Percentiles rank a stretch among this genome's conserved stretches.
Evolutionary conservation across 1,140 invertebrate species (phyloP).

Genomic region (Drosophila sechellia): DNA sequence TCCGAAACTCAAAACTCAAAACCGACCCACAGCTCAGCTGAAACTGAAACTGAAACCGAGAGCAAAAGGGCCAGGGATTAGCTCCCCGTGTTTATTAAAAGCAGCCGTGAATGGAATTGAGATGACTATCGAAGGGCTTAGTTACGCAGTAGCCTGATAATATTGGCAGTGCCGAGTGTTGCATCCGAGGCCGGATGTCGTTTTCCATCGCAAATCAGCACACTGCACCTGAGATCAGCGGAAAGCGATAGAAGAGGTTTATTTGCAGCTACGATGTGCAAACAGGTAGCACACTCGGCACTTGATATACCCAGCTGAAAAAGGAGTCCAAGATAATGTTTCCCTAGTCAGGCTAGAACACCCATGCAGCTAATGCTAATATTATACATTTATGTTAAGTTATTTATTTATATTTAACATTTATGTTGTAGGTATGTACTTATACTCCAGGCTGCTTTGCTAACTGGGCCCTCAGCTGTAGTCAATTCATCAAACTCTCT

Average conservation of each 20-base stretch:
- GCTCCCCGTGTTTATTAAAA: slow-evolving; percentile 37
- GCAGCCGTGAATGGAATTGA: slow-evolving; percentile 21
- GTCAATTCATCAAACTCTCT: too few species aligned
- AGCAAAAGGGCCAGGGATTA: slow-evolving; percentile 17
- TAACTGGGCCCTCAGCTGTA: too few species aligned
- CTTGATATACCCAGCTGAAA: background rate
- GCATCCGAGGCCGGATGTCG: slow-evolving; percentile 22
- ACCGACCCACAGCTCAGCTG: background rate
- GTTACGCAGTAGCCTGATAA: slow-evolving; percentile 2
- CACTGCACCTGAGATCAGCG: slow-evolving; percentile 8
- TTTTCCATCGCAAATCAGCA: slow-evolving; percentile 8
- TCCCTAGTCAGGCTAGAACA: too few species aligned
- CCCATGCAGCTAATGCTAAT: too few species aligned
- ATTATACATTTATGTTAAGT: too few species aligned
- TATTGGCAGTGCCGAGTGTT: background rate
- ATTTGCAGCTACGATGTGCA: too few species aligned
- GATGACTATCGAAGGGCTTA: slow-evolving; percentile 27
- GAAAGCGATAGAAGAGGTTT: slow-evolving; percentile 1
- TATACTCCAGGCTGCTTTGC: too few species aligned
- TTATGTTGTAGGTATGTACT: too few species aligned
- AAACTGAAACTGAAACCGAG: slow-evolving; percentile 19
- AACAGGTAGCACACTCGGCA: slow-evolving; percentile 1
- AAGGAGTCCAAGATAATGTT: background rate
- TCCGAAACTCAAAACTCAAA: background rate
- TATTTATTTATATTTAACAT: too few species aligned